These are phyloP conservation scores for Xenopus petersii DNA, from an alignment of 2,797 vertebrate genomes.

Conservation along the genomic window DNA sequence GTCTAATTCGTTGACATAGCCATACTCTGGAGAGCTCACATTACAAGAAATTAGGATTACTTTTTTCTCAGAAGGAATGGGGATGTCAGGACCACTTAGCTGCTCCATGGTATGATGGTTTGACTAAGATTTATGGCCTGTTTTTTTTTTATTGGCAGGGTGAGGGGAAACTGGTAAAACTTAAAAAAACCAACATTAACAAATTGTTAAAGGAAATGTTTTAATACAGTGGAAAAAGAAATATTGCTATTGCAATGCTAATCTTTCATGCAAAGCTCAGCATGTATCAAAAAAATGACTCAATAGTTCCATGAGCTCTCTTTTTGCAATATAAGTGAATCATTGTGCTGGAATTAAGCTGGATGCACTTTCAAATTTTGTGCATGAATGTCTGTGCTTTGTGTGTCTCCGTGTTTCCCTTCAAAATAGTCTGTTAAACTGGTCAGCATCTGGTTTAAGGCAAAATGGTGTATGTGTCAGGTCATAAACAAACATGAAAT, in stretches of 20 bases:
- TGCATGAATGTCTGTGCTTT: no score
- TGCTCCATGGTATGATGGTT: slow-evolving; percentile 61
- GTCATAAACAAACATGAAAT: no score
- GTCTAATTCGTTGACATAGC: slow-evolving; percentile 85
- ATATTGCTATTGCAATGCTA: no score
- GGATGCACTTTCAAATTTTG: no score
- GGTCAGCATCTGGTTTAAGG: no score
- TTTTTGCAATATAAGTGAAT: no score
- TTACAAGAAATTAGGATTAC: slow-evolving; percentile 88
- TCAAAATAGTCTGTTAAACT: no score
- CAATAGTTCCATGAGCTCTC: no score
- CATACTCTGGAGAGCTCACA: slow-evolving; percentile 76
- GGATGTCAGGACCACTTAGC: slow-evolving; percentile 67
- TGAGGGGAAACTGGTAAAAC: slow-evolving; percentile 43
- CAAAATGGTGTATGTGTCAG: no score
- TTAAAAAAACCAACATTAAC: slow-evolving; percentile 57
- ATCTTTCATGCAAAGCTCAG: not conserved
- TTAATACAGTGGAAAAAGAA: no score
- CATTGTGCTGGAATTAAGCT: no score
- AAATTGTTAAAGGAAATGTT: slow-evolving; percentile 47
- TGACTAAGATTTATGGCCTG: slow-evolving; percentile 68
- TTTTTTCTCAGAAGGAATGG: slow-evolving; percentile 79
- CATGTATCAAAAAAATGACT: not conserved
- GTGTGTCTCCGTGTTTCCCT: no score
- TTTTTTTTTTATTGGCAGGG: slow-evolving; percentile 57